Conservation (phyloP, 2,888 invertebrate species). For the Phyllotreta striolata region DNA sequence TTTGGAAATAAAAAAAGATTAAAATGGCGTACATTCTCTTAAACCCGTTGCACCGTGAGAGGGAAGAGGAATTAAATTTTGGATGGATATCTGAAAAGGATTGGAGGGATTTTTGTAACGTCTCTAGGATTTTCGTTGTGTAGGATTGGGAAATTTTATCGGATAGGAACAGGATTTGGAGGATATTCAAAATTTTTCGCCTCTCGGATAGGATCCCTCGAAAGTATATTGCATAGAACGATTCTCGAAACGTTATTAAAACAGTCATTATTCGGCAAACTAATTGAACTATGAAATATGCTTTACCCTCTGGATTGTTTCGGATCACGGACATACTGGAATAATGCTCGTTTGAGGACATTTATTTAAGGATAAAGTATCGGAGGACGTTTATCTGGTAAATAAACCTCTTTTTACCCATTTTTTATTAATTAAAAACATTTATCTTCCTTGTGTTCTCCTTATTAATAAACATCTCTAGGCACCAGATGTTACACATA, state of each 20-base stretch:
- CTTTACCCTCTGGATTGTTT: slow-evolving; percentile 17
- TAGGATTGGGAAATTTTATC: slow-evolving; percentile 26
- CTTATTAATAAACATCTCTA: slow-evolving; percentile 3
- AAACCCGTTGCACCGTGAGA: slow-evolving; percentile 38
- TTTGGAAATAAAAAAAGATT: slow-evolving; percentile 47
- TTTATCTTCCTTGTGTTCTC: slow-evolving; percentile 4
- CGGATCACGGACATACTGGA: slow-evolving; percentile 14
- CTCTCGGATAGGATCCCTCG: slow-evolving; percentile 21
- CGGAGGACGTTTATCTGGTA: slow-evolving; percentile 33
- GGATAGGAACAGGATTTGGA: slow-evolving; percentile 29
- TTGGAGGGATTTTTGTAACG: slow-evolving; percentile 31
- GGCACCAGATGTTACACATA: slow-evolving; percentile 12
- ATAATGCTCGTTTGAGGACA: slow-evolving; percentile 10
- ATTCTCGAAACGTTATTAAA: slow-evolving; percentile 7
- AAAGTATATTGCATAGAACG: slow-evolving; percentile 26
- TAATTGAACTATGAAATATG: slow-evolving; percentile 31
- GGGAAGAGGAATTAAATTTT: slow-evolving; percentile 44
- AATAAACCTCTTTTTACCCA: slow-evolving; percentile 31
- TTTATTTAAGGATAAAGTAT: slow-evolving; percentile 17
- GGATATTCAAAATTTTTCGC: slow-evolving; percentile 27
- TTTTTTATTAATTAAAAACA: slow-evolving; percentile 23
- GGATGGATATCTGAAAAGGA: slow-evolving; percentile 37
- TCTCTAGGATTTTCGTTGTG: slow-evolving; percentile 30
- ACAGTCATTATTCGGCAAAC: slow-evolving; percentile 28
- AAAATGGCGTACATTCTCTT: slow-evolving; percentile 39